Percentiles rank a stretch among this genome's conserved stretches.
phyloP scores from a whole-genome alignment of 2,888 invertebrate genomes.

The Papilio elwesi region DNA sequence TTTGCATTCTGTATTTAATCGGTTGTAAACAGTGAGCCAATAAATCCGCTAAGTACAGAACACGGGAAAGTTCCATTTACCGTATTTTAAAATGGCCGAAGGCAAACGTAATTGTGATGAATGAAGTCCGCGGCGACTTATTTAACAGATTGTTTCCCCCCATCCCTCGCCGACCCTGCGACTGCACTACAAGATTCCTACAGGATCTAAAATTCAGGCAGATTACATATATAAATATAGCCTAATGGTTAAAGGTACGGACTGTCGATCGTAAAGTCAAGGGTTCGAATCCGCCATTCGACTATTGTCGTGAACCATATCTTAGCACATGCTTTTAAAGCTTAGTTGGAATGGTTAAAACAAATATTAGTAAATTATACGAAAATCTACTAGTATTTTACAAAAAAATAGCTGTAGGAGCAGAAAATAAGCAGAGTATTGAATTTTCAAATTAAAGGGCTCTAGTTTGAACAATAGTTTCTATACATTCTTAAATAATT shows the following conservation, averaged over 20 bases:
- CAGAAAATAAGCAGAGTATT: no score
- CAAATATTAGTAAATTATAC: no score
- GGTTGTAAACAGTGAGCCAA: slow-evolving; percentile 21
- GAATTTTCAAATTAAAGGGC: no score
- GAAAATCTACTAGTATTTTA: no score
- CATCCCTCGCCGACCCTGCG: background rate
- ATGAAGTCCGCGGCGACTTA: slow-evolving; percentile 28
- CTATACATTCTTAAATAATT: background rate
- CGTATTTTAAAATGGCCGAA: slow-evolving; percentile 20
- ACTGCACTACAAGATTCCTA: background rate
- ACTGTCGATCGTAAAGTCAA: no score
- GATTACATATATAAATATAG: background rate
- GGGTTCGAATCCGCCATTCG: no score
- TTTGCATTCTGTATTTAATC: slow-evolving; percentile 11
- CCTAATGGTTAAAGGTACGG: no score
- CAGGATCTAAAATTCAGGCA: background rate
- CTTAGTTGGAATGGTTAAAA: no score
- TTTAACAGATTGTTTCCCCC: slow-evolving; percentile 30
- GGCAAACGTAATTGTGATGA: slow-evolving; percentile 34
- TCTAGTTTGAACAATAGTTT: no score
- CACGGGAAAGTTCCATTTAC: slow-evolving; percentile 27
- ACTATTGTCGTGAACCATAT: no score
- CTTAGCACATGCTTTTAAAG: no score
- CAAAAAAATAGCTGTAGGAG: no score
- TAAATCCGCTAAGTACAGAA: slow-evolving; percentile 14